Evolutionary conservation across 2,113 vertebrate species (phyloP).

Genomic region (Oreochromis tanganicae): DNA sequence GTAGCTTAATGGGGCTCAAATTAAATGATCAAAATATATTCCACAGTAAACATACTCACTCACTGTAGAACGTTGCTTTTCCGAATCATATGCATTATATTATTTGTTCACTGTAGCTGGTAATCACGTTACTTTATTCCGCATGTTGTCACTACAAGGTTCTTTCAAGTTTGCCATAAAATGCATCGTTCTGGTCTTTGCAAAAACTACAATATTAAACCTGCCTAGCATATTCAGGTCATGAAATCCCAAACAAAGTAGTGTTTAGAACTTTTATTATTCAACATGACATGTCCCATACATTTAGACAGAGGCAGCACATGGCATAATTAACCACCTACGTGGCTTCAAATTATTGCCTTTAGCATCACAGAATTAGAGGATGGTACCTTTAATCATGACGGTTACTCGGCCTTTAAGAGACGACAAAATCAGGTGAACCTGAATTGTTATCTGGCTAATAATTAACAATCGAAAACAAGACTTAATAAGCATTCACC

Average conservation of each 20-base stretch:
- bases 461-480: neutral
- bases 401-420: neutral
- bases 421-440: slow-evolving; percentile 11
- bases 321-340: slow-evolving; percentile 1
- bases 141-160: neutral
- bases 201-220: neutral
- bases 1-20: neutral
- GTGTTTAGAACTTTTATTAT: slow-evolving; percentile 35
- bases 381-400: neutral
- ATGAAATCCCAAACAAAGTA: neutral
- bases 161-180: rapidly evolving
- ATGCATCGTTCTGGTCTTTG: neutral
- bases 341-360: neutral
- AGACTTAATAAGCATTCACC: neutral
- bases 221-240: neutral
- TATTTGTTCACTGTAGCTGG: neutral
- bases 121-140: neutral
- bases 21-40: neutral
- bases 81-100: neutral
- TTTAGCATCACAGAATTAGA: slow-evolving; percentile 2
- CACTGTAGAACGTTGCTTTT: neutral
- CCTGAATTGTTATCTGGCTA: neutral
- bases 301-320: slow-evolving; percentile 35
- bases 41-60: neutral
- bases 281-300: slow-evolving; percentile 41